These are phyloP conservation scores for Tachyglossus aculeatus DNA, from an alignment of 2,797 vertebrate species.

Conservation along the genomic window DNA sequence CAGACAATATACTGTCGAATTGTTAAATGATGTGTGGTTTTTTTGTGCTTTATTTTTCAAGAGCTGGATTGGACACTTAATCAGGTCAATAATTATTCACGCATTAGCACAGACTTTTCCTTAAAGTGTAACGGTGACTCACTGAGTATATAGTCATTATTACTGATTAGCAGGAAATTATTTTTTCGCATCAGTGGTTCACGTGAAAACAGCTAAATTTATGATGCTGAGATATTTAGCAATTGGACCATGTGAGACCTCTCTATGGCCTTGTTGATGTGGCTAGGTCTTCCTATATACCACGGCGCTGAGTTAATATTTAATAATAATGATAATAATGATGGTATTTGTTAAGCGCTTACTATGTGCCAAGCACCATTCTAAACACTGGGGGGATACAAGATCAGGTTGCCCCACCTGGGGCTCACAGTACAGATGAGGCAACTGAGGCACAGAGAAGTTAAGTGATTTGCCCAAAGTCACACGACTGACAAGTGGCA, in stretches of 20 bases:
- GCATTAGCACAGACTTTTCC: slow-evolving; percentile 64
- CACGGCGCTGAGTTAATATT: neutral
- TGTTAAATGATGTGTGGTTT: slow-evolving; percentile 59
- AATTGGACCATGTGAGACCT: slow-evolving; percentile 32
- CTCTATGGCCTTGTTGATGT: slow-evolving; percentile 1
- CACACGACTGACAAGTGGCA: too few relatives aligned
- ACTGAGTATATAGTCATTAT: slow-evolving; percentile 66
- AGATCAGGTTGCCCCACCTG: too few relatives aligned
- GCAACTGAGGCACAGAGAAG: too few relatives aligned
- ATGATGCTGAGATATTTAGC: slow-evolving; percentile 48
- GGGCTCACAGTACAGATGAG: too few relatives aligned
- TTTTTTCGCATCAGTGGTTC: slow-evolving; percentile 53
- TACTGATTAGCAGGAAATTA: slow-evolving; percentile 63
- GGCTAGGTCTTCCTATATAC: slow-evolving; percentile 1
- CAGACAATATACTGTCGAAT: slow-evolving; percentile 53
- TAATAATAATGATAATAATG: too few relatives aligned
- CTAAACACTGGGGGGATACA: too few relatives aligned
- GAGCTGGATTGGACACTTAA: slow-evolving; percentile 57
- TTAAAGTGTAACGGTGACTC: slow-evolving; percentile 64
- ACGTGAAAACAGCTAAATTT: slow-evolving; percentile 56
- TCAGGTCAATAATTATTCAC: slow-evolving; percentile 74
- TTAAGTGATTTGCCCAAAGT: too few relatives aligned
- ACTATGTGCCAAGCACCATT: too few relatives aligned
- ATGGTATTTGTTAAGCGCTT: too few relatives aligned
- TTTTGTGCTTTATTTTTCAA: slow-evolving; percentile 39